phyloP scores from a whole-genome alignment of 30 jellyfish, hydroid and myxozoan species.

The Pelagia noctiluca region DNA sequence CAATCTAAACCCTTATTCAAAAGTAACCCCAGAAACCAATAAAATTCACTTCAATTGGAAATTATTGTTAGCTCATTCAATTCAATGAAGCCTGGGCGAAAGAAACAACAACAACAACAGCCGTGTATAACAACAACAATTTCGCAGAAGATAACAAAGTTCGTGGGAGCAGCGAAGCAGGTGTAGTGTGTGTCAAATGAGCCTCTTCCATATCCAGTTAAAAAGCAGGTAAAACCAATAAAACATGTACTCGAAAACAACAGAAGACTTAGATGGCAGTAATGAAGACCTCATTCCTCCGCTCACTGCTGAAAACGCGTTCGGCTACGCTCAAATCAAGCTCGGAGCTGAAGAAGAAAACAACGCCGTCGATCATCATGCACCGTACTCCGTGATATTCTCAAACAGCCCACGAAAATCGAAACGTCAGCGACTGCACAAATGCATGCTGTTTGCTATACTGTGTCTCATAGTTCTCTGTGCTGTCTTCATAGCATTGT shows the following conservation, averaged over 20 bases:
- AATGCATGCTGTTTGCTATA: neutral
- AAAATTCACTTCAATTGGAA: too few species aligned
- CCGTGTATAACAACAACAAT: too few species aligned
- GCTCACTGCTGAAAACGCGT: conserved; percentile 41
- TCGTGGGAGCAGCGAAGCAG: too few species aligned
- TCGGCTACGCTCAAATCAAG: conserved; percentile 66
- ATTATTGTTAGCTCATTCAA: too few species aligned
- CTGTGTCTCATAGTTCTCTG: conserved; percentile 6
- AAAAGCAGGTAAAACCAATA: too few species aligned
- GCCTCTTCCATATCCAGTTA: too few species aligned
- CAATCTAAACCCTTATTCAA: too few species aligned
- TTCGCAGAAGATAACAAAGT: too few species aligned
- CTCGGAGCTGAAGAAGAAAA: conserved; percentile 65
- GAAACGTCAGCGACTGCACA: neutral
- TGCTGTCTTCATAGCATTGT: conserved; percentile 44
- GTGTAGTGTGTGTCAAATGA: too few species aligned
- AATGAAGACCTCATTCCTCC: conserved; percentile 78
- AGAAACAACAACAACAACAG: too few species aligned
- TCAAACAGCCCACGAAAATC: conserved; percentile 29
- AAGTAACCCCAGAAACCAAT: too few species aligned
- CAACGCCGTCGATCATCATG: conserved; percentile 23
- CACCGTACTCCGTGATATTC: conserved; percentile 61
- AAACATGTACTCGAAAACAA: conserved; percentile 48
- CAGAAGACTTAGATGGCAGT: conserved; percentile 74
- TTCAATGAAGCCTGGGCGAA: too few species aligned